A percentile compares a stretch with the other conserved stretches of the same genome.
These are phyloP conservation scores for Lithobates sylvaticus DNA, from an alignment of 2,797 vertebrate species.

Conservation along the genomic window DNA sequence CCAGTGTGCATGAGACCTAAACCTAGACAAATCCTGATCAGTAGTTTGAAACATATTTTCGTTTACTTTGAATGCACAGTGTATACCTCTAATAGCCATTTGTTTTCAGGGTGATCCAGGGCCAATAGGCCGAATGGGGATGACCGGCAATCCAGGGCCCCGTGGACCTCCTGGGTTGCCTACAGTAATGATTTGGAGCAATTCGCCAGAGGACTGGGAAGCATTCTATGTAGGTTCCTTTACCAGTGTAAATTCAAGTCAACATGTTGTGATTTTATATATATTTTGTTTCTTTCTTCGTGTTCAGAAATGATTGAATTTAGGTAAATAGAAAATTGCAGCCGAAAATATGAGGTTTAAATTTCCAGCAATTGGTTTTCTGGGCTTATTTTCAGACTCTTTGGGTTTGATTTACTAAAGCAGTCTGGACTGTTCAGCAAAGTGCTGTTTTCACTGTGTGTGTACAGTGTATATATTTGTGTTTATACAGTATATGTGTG, in stretches of 20 bases:
- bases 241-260: neutral
- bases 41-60: neutral
- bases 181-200: constrained; percentile 84
- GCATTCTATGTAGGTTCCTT: constrained; percentile 77
- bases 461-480: too few relatives aligned
- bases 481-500: too few relatives aligned
- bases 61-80: neutral
- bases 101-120: constrained; percentile 79
- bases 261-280: neutral
- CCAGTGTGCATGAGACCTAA: too few relatives aligned
- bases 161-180: constrained; percentile 82
- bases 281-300: neutral
- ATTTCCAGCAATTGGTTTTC: too few relatives aligned
- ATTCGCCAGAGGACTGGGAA: constrained; percentile 86
- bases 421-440: too few relatives aligned
- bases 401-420: too few relatives aligned
- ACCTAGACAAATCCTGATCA: too few relatives aligned
- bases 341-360: too few relatives aligned
- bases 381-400: too few relatives aligned
- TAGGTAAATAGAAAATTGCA: too few relatives aligned
- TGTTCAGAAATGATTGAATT: neutral
- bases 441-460: too few relatives aligned
- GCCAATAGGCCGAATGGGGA: constrained; percentile 75
- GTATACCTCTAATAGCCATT: constrained; percentile 10
- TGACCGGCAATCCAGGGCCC: constrained; percentile 75